Conservation (phyloP, 2,113 vertebrate genomes). For the Monarcha castaneiventris region DNA sequence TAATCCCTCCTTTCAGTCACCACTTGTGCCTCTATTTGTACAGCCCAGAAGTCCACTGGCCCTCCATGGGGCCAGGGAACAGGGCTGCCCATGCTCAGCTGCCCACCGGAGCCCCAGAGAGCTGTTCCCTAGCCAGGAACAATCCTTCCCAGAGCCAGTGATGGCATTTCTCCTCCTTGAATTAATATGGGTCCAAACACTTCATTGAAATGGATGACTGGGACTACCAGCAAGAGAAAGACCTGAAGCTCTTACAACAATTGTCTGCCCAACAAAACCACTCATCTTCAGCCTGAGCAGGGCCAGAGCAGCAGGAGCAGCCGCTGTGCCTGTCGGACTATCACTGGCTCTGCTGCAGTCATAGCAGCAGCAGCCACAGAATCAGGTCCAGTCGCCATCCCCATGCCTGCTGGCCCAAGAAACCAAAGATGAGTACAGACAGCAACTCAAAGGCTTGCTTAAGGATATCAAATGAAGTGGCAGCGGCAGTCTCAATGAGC, state of each 20-base stretch:
- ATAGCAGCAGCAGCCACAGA: neutral
- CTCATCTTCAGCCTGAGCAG: neutral
- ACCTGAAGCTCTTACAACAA: neutral
- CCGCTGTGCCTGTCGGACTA: rapidly evolving
- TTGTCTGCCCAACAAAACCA: neutral
- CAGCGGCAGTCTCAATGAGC: neutral
- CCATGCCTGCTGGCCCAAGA: neutral
- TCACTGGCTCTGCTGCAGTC: neutral
- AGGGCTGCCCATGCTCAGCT: neutral
- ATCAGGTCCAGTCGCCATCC: rapidly evolving
- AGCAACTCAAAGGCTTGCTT: neutral
- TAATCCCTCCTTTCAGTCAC: neutral
- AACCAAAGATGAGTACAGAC: neutral
- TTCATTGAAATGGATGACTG: neutral
- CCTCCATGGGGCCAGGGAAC: neutral
- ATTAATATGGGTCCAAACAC: neutral
- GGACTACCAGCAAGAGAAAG: neutral
- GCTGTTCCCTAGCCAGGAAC: neutral
- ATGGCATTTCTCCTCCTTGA: neutral
- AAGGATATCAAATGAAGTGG: neutral
- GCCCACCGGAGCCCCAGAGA: neutral
- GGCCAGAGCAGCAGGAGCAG: neutral
- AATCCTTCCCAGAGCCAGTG: neutral
- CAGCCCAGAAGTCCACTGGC: neutral
- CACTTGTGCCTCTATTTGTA: neutral